phyloP scores from a whole-genome alignment of 2,113 vertebrate genomes.

The Corythoichthys haematopterus region DNA sequence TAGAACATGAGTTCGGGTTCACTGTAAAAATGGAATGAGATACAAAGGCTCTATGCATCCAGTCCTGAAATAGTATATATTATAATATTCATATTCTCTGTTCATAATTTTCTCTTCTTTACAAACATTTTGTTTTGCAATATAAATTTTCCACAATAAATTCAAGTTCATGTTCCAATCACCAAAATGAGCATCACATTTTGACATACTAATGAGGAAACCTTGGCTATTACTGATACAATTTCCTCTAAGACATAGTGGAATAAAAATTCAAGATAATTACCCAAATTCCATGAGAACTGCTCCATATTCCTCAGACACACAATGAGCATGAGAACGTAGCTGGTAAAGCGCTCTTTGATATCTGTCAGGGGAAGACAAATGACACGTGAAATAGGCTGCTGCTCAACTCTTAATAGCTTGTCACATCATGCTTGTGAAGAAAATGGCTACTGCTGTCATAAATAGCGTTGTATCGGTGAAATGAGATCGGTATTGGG shows the following conservation, averaged over 20 bases:
- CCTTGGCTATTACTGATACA: too few species aligned
- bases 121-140: too few species aligned
- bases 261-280: slow-evolving; percentile 8
- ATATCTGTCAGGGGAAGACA: slow-evolving; percentile 79
- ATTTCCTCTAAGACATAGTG: neutral
- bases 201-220: neutral
- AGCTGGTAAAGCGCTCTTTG: slow-evolving; percentile 96
- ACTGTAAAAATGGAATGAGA: too few species aligned
- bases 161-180: too few species aligned
- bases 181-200: too few species aligned
- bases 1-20: too few species aligned
- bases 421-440: neutral
- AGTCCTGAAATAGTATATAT: too few species aligned
- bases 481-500: too few species aligned
- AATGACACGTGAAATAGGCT: neutral
- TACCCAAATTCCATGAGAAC: slow-evolving; percentile 97
- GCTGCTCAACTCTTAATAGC: neutral
- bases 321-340: slow-evolving; percentile 91
- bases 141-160: too few species aligned
- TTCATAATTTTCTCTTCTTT: too few species aligned
- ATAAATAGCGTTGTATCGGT: neutral
- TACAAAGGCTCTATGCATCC: too few species aligned
- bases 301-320: slow-evolving; percentile 99
- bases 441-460: neutral
- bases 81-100: too few species aligned